Conservation (phyloP, 2,888 invertebrate genomes). For the Pelosia muscerda region DNA sequence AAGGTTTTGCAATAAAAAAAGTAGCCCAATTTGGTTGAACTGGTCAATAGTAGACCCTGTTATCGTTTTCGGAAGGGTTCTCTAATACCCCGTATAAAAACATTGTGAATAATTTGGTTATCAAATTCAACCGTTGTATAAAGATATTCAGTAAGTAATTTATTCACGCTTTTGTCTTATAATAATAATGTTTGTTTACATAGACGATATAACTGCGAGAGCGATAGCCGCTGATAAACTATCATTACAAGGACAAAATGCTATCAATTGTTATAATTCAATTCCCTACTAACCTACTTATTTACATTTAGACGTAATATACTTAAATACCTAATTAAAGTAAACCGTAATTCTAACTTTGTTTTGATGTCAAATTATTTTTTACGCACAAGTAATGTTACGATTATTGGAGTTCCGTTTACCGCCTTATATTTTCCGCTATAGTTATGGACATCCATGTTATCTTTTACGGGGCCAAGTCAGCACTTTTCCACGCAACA, state of each 20-base stretch:
- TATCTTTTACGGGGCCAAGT: no score
- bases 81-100: no score
- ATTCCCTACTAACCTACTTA: conserved; percentile 40
- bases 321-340: background rate
- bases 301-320: conserved; percentile 5
- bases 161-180: background rate
- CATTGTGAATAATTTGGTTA: background rate
- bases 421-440: no score
- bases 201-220: conserved; percentile 8
- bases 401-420: no score
- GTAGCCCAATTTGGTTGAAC: no score
- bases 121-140: background rate
- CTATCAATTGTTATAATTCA: conserved; percentile 30
- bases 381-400: no score
- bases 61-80: no score
- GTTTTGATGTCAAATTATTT: background rate
- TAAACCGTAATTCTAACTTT: conserved; percentile 1
- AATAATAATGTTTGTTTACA: background rate
- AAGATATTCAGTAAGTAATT: background rate
- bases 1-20: no score
- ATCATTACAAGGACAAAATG: conserved; percentile 35
- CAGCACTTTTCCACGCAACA: no score
- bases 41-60: no score
- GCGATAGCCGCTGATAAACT: conserved; percentile 37
- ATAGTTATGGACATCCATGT: no score